Evolutionary conservation across 2,113 vertebrate species (phyloP), one percentile per base, ranked within the genome.

Genomic region (Tachysurus fulvidraco): DNA sequence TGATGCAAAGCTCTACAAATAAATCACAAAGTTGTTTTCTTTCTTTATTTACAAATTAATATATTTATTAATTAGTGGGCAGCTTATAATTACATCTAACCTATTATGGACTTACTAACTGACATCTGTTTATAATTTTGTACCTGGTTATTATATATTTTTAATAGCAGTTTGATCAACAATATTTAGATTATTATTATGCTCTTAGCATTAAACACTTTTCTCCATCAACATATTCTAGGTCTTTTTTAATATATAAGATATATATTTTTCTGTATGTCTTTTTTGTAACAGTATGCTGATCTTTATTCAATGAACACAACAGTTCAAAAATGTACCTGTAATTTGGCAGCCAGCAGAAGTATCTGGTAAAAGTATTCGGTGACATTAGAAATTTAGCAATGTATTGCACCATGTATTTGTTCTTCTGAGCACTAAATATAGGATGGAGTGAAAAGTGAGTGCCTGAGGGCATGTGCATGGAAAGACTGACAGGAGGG

Each of bases 401-500:
- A 79, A 36, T 30, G 76, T 54, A 80, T 80, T 80, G 28, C 54
- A 57, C 77, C 2, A 13, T 80, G 36, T 36, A 28, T 80, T 80
- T 80, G 54, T 57, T 36, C 77, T 80, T 57, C 16, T 21, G 14
- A 36, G 77, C 54, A 36, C 54, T 36, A 80, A 78, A 80, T 57
- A 80, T 80, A 80, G 77, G 52, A 57, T 79, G 52, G 28, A 21
- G 52, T 30, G n/a, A 79, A n/a, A 5, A 23, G 12, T 25, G 21
- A 25, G 2, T 77, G 76, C 76, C 73, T 3, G 23, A 52, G 44
- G 73, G 44, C 25, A 41, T 74, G 44, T 74, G 71, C 2, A 30
- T 28, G 19, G 25, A 5, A 77, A 77, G 25, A 52, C 44, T 77
- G 50, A 52, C 28, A 79, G n/a, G 52, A 79, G n/a, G 14, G 4